These are phyloP conservation scores for Bubo scandiacus DNA, from an alignment of 2,113 vertebrate genomes.

Conservation along the genomic window DNA sequence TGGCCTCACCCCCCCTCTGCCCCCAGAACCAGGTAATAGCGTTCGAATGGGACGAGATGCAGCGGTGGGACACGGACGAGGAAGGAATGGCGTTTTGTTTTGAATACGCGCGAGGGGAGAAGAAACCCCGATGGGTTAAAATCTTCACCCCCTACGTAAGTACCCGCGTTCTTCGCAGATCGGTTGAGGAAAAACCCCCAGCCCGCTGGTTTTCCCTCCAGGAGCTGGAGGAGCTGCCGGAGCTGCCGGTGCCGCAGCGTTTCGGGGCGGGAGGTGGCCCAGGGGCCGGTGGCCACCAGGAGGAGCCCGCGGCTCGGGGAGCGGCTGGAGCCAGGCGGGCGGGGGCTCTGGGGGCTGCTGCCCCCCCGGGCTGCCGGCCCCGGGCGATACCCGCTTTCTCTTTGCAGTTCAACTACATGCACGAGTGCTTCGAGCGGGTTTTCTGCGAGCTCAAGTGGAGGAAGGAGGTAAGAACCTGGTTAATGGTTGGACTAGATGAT, in stretches of 20 bases:
- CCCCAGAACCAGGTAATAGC: conserved; percentile 93
- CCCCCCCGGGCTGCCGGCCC: neutral
- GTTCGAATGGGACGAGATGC: conserved; percentile 96
- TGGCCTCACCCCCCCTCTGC: neutral
- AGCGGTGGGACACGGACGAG: conserved; percentile 97
- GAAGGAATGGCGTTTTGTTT: conserved; percentile 99
- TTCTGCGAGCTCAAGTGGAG: conserved; percentile 99
- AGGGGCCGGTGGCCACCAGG: neutral
- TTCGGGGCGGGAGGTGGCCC: neutral
- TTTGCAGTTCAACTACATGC: conserved; percentile 97
- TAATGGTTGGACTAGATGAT: no score
- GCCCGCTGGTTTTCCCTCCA: neutral
- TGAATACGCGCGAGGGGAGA: conserved; percentile 91
- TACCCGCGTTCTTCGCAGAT: neutral
- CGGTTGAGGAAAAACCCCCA: no score
- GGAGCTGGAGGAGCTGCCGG: neutral
- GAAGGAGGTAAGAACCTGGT: conserved; percentile 86
- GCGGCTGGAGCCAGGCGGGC: neutral
- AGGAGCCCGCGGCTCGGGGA: conserved; percentile 22
- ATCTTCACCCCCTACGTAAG: conserved; percentile 92
- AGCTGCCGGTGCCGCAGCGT: neutral
- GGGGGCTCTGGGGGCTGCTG: no score
- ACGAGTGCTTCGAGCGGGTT: conserved; percentile 96
- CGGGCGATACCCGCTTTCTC: neutral
- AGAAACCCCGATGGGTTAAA: conserved; percentile 96